These are phyloP conservation scores for Oscheius sp. DNA, from an alignment of 2,888 invertebrate genomes.

Conservation along the genomic window DNA sequence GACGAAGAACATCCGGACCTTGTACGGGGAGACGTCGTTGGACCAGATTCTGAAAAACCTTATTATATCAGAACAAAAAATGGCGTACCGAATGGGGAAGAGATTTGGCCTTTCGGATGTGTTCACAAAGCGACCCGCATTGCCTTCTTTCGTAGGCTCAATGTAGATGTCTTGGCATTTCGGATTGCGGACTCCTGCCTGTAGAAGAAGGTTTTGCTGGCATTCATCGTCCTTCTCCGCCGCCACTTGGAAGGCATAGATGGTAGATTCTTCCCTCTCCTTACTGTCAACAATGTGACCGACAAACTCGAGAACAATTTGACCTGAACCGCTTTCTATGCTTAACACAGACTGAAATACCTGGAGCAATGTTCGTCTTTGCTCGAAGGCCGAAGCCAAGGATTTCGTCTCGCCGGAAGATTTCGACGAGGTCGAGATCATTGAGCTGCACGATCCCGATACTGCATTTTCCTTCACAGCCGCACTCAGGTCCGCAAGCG, in stretches of 20 bases:
- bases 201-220: background rate
- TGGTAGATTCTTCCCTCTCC: background rate
- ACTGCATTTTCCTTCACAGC: background rate
- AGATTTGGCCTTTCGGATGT: background rate
- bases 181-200: background rate
- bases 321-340: background rate
- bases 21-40: background rate
- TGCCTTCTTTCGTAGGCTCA: constrained; percentile 4
- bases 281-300: background rate
- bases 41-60: background rate
- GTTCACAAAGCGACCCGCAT: background rate
- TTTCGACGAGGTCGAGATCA: background rate
- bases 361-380: background rate
- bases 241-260: background rate
- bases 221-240: no score
- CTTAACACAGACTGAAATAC: background rate
- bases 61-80: background rate
- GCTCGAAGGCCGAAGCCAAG: background rate
- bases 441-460: no score
- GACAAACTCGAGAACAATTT: background rate
- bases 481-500: constrained; percentile 4
- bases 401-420: background rate
- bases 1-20: background rate
- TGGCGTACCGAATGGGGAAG: background rate
- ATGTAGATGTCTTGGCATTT: background rate